Evolutionary conservation across 2,113 vertebrate species (phyloP), one percentile per base, ranked within the genome.

Genomic region (Kryptolebias marmoratus): DNA sequence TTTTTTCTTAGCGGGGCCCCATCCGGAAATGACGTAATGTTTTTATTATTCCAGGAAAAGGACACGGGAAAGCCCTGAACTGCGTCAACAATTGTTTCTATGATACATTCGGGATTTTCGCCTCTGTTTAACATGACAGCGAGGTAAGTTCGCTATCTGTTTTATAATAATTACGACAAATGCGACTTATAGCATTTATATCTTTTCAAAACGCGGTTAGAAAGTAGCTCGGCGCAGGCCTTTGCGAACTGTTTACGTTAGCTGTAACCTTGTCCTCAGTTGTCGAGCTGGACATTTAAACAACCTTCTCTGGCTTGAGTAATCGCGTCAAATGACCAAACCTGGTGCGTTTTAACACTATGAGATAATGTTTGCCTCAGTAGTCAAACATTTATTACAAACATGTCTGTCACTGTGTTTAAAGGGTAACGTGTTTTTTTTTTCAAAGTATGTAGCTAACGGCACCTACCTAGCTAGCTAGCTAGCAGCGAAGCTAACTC

Each of bases 41-140:
- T 92, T 72, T 91, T 88, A 77, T 93, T 89, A 80, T 92, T 93
- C 90, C 92, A 90, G 94, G 94, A 94, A 94, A 90, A 56, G 76
- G 60, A 55, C 30, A 59, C 56, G 84, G 84, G 88, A 79, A 84
- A 91, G 80, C 82, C 83, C 81, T 90, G 83, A 94, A 94, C 90
- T 94, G 94, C 94, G 94, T 93, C 93, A 93, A 90, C 87, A 90
- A 81, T 85, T 84, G 68, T 78, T 86, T 86, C 71, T 68, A 63
- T 60, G 39, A 80, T 79, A 79, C 50, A 31, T 74, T 82, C 57
- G 39, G 53, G 27, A 81, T 89, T 88, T 67, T 44, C 57, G 36
- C 71, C 53, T 39, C 73, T 42, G 50, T 71, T 81, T 73, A 80
- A 42, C 68, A 89, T 91, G 87, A 39, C 75, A 88, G 63, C 70